A percentile compares a stretch with the other conserved stretches of the same genome.
phyloP scores from a whole-genome alignment of 2,113 vertebrate genomes.

The Eurystomus gularis region DNA sequence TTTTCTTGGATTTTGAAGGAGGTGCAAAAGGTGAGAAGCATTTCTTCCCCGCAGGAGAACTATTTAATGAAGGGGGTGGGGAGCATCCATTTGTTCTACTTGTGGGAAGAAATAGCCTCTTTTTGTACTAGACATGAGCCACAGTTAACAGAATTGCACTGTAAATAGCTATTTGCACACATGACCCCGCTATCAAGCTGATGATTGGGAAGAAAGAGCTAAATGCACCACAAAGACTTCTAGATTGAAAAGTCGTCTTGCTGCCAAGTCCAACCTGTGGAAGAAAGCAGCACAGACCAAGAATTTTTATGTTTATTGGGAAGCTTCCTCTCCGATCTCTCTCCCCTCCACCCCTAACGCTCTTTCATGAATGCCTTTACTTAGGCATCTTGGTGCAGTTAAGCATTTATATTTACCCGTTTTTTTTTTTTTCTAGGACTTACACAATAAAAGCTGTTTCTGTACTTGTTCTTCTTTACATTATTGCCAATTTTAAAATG shows the following conservation, averaged over 20 bases:
- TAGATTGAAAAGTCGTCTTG: neutral
- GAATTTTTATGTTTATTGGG: neutral
- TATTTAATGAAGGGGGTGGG: neutral
- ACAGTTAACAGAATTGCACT: neutral
- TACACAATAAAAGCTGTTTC: neutral
- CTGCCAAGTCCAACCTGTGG: neutral
- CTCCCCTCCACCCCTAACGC: neutral
- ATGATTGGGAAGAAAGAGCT: neutral
- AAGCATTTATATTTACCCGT: neutral
- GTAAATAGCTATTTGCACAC: neutral
- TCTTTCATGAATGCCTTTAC: neutral
- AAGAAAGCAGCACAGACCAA: neutral
- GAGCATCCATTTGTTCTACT: neutral
- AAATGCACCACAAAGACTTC: neutral
- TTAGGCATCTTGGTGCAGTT: neutral
- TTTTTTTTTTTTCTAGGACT: neutral
- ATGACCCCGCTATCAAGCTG: neutral
- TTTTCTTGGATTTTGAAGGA: neutral
- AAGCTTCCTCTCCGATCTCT: neutral
- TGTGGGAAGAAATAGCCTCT: neutral
- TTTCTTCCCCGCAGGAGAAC: neutral
- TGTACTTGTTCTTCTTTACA: neutral
- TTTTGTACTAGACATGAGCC: neutral
- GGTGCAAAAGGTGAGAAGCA: neutral
- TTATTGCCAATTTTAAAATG: neutral